Evolutionary conservation across 2,113 vertebrate genomes (phyloP), one percentile per base, ranked within the genome.

Genomic region (Scatophagus argus): DNA sequence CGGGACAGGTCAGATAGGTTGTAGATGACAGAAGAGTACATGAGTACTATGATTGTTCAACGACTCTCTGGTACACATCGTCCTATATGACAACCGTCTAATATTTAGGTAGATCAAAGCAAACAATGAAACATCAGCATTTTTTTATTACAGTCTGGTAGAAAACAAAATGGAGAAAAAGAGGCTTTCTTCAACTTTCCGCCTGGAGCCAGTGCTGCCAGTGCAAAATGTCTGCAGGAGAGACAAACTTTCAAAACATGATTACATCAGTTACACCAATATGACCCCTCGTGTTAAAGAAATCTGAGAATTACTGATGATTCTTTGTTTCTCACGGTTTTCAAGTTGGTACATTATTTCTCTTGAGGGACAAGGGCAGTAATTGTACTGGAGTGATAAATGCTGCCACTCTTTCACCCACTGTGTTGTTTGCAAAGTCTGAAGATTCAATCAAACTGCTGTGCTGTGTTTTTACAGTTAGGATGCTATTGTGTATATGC

Each of bases 281-380:
- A 25, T 41, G 59, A 43, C 19, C 9, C 46, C 52, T 62, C 17
- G 12, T 62, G 55, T 85, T 47, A 59, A 79, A 74, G 23, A 81
- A 88, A 75, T 60, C 65, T 49, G 14, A 65, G 0, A 79, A 41
- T n/a, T n/a, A n/a, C n/a, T 46, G 64, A 60, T 70, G 77, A 51
- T 69, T 75, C 29, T 55, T 75, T 32, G 10, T 49, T 72, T 73
- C 47, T 59, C 21, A 31, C 55, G 12, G 49, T 81, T 88, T 82
- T 85, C 25, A 76, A 43, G 71, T 85, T 85, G 88, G 55, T 83
- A 87, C 67, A 75, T 83, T 79, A 78, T 86, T 74, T 60, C 61
- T 84, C 68, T 9, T 67, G 38, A 72, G 38, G 77, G 60, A 65
- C n/a, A 41, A 61, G 38, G 47, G 16, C 61, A 59, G 74, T 8